A percentile compares a stretch with the other conserved stretches of the same genome.
These are phyloP conservation scores for Chaenodraco wilsoni DNA, from an alignment of 2,797 vertebrate species.

Conservation along the genomic window DNA sequence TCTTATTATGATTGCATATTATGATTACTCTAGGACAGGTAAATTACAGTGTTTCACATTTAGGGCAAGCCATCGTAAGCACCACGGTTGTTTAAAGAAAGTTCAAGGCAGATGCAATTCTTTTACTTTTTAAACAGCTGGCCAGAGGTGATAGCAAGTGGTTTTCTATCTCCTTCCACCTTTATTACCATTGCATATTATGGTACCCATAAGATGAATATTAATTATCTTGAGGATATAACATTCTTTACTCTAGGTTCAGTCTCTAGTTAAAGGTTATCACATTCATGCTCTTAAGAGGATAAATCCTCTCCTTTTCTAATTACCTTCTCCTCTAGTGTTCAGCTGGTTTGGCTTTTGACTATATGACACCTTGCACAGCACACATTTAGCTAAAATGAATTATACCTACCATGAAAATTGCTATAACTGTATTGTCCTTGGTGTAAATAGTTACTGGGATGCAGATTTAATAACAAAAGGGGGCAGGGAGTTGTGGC, in stretches of 20 bases:
- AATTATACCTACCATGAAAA: background rate
- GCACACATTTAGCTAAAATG: background rate
- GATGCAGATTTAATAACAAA: slow-evolving; percentile 4
- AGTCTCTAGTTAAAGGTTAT: background rate
- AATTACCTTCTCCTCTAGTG: background rate
- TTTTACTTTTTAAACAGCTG: background rate
- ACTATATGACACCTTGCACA: background rate
- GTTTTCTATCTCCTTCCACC: background rate
- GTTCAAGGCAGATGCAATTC: background rate
- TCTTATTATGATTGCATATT: background rate
- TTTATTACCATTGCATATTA: background rate
- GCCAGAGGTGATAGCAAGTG: background rate
- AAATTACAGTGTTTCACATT: background rate
- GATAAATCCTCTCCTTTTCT: background rate
- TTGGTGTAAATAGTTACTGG: background rate
- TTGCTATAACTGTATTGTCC: background rate
- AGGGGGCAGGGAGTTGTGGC: background rate
- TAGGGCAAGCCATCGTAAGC: no score
- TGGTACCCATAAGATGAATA: background rate
- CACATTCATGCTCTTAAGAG: background rate
- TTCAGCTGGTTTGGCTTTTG: background rate
- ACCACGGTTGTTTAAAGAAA: background rate
- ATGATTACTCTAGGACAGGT: background rate
- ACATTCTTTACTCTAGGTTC: background rate
- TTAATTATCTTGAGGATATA: background rate